Evolutionary conservation across 2,797 vertebrate genomes (phyloP).

Genomic region (Todus mexicanus): DNA sequence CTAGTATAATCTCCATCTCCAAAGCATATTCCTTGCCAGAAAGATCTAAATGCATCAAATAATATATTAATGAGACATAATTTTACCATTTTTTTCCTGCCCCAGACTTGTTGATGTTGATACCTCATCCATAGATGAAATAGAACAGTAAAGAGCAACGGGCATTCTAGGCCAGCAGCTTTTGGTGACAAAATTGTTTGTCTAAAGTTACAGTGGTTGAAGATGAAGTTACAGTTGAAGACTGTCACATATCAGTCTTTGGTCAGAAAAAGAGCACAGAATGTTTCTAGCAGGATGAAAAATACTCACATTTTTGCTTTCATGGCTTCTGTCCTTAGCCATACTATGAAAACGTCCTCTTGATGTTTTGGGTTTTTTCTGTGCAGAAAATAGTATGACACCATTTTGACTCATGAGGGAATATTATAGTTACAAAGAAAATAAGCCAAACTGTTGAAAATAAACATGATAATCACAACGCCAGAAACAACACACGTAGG

Average conservation of each 20-base stretch:
- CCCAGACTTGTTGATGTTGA: neutral
- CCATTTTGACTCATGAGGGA: neutral
- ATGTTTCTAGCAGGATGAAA: neutral
- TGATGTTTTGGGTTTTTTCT: neutral
- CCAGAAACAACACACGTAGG: neutral
- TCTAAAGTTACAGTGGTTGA: neutral
- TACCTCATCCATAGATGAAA: neutral
- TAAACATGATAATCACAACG: neutral
- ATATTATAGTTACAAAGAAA: neutral
- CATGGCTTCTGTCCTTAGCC: neutral
- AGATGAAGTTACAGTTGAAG: no score
- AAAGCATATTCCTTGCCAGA: neutral
- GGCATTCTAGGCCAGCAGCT: neutral
- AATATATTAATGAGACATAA: neutral
- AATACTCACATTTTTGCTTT: constrained; percentile 13
- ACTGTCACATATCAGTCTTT: neutral
- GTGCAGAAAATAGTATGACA: constrained; percentile 2
- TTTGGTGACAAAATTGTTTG: neutral
- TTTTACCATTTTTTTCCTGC: neutral
- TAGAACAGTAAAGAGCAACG: neutral
- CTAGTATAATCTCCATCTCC: neutral
- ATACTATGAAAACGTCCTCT: neutral
- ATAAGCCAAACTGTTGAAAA: neutral
- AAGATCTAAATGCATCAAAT: neutral
- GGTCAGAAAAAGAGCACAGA: neutral